Conservation (phyloP, 2,797 vertebrate species). For the Paguma larvata region DNA sequence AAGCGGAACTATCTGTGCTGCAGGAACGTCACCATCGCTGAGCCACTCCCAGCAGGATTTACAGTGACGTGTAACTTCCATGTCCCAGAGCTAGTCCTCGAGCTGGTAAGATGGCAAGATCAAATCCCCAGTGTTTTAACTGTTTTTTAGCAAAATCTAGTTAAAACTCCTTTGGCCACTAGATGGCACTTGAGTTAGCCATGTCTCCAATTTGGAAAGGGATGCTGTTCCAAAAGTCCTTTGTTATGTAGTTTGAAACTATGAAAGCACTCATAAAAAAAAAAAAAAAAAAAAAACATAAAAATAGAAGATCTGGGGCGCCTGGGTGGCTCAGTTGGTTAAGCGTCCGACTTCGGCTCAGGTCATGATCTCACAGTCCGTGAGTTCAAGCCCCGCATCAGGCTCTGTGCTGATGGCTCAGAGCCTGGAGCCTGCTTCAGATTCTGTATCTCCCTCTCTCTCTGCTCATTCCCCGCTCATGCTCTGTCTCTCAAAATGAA, state of each 20-base stretch:
- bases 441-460: too few relatives aligned
- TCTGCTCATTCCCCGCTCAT: too few relatives aligned
- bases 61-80: neutral
- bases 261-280: conserved; percentile 2
- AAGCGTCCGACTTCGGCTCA: too few relatives aligned
- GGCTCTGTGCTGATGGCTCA: too few relatives aligned
- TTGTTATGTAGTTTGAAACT: neutral
- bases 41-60: neutral
- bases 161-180: conserved; percentile 52
- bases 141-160: conserved; percentile 50
- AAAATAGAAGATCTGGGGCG: conserved; percentile 22
- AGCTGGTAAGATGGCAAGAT: conserved; percentile 32
- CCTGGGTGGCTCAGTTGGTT: too few relatives aligned
- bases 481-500: too few relatives aligned
- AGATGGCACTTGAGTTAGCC: conserved; percentile 62
- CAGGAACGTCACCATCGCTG: neutral
- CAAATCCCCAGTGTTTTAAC: conserved; percentile 17
- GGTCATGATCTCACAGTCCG: too few relatives aligned
- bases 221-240: neutral
- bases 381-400: too few relatives aligned
- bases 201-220: neutral
- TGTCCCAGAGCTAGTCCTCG: neutral
- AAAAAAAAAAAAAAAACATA: neutral
- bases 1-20: neutral
- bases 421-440: too few relatives aligned